Base-by-base conservation (phyloP, 1,140 invertebrate species). In the Trachymyrmex cornetzi region DNA sequence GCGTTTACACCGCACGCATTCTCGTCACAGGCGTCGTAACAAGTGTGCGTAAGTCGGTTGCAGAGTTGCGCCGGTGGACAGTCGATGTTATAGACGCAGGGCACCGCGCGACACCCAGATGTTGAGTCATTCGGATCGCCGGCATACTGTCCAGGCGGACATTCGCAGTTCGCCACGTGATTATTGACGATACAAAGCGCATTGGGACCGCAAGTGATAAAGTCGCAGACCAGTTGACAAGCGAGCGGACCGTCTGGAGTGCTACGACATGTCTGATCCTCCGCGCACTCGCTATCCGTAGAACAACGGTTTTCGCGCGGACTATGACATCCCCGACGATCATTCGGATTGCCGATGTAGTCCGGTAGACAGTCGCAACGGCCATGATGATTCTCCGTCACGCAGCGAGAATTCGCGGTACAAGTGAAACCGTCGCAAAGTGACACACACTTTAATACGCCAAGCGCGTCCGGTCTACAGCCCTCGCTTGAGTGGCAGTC, bases 141-240 rank as follows among this genome's bases (percentile, higher is more conserved):
- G 9, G 97, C 97, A 93, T 97, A 98, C 0, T 97, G 96, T 19
- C 98, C 98, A 6, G 97, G 97, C 9, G 98, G 98, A 93, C 98
- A 99, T 92, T 98, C 97, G 92, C 98, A 99, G 93, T 98, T 97
- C 0, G 98, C 97, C 5, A 97, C 97, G 93, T 99, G 98, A 94
- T 98, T 98, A 88, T 98, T 98, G 3, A 98, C 97, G 19, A 98
- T 96, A 91, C 98, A 98, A 16, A 98, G 95, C 24, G 98, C 98
- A 88, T 97, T 97, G 0, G 98, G 98, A 7, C 98, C 98, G 94
- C 98, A 99, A 57, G 96, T 96, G 3, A 97, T 92, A 22, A 96
- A 96, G 74, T 97, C 96, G 93, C 98, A 99, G 72, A 98, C 98
- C 1, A 97, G 95, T 75, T 96, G 94, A 93, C 98, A 99, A 12